Base-by-base conservation (phyloP, 2,888 invertebrate species). In the Galerucella nymphaeae region DNA sequence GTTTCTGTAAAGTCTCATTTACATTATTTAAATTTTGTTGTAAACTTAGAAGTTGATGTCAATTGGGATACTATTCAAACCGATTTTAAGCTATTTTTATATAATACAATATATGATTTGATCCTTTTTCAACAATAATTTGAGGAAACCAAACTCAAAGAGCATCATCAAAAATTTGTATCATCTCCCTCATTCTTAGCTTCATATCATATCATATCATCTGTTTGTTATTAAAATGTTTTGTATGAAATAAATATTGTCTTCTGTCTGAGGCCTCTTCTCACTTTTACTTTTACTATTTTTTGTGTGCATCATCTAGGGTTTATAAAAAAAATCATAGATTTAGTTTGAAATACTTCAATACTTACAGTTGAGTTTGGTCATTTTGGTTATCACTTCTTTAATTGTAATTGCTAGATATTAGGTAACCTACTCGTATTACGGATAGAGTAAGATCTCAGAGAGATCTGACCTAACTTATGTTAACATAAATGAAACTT, bases 361-460 rank as follows among this genome's bases (percentile, higher is more conserved):
- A 61, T n/a, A 16, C 3, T 50, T 16, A 50, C n/a, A 50, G n/a
- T 50, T 50, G 9, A 18, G 9, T 53, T 53, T 53, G 9, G 18
- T 53, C 18, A 16, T 10, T 53, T 53, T 53, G 9, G 18, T 53
- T 53, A 16, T 10, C n/a, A 53, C 53, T 16, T 59, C 67, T 72
- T 73, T n/a, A n/a, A n/a, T n/a, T 68, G 66, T 63, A 69, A 65
- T 63, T 72, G 41, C 66, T 77, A 75, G 76, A 76, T 72, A 77
- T 70, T 75, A 78, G 72, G 66, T 75, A 42, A 62, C 16, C 18
- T 62, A 75, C 73, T 68, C 77, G 69, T 76, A 75, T 68, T 76
- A 70, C 67, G 42, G 3, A 23, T 23, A 23, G 3, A 3, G 23
- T 23, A 23, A 23, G 23, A 23, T 23, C 23, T 3, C 23, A 23